Evolutionary conservation across 2,888 invertebrate species (phyloP).

Genomic region (Drosophila melanocephala): DNA sequence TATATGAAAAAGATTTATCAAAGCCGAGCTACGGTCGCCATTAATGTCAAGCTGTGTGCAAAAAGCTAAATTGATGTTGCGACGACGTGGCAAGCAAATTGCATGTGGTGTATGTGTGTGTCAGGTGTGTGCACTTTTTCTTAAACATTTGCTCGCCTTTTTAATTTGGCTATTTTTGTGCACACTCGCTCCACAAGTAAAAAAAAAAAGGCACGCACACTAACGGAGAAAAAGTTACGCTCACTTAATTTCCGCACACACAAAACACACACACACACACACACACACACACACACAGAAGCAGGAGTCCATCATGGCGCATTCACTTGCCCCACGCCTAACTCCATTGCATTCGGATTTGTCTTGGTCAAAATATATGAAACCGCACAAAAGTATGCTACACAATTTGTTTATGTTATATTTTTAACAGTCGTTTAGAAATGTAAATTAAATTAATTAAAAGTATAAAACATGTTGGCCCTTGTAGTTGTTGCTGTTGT

Average conservation of each 20-base stretch:
- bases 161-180: constrained; percentile 67
- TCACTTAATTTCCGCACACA: constrained; percentile 50
- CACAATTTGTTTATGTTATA: constrained; percentile 26
- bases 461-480: constrained; percentile 45
- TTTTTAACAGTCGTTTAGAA: constrained; percentile 38
- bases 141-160: constrained; percentile 56
- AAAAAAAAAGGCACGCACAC: not conserved
- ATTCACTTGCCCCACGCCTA: constrained; percentile 23
- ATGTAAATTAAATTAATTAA: constrained; percentile 58
- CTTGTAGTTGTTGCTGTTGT: constrained; percentile 19
- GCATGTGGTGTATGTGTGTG: constrained; percentile 18
- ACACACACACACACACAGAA: not conserved
- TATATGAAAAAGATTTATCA: constrained; percentile 3
- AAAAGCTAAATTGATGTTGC: constrained; percentile 45
- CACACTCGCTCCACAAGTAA: constrained; percentile 12
- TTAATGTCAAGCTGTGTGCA: constrained; percentile 52
- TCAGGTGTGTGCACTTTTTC: constrained; percentile 24
- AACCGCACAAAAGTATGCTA: constrained; percentile 61
- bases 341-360: constrained; percentile 8
- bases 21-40: constrained; percentile 30
- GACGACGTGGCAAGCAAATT: constrained; percentile 50
- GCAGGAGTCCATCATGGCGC: constrained; percentile 6
- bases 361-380: constrained; percentile 58
- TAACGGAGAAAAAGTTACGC: constrained; percentile 37
- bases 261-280: constrained; percentile 9